These are phyloP conservation scores for Porites lutea DNA, from an alignment of 64 coral and sea anemone genomes.

Conservation along the genomic window DNA sequence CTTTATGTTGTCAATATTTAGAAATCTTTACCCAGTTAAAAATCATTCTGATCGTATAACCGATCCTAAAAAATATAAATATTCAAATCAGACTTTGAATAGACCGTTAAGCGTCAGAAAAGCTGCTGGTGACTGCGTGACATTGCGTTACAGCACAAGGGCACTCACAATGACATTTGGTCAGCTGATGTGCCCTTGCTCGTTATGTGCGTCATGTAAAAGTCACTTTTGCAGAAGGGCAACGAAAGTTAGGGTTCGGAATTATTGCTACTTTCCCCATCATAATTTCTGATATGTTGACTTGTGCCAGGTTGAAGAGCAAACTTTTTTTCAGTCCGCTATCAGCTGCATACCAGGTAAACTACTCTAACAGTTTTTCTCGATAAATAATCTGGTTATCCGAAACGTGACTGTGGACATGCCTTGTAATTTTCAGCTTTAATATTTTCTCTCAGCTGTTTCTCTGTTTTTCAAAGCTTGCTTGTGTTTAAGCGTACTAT, in stretches of 20 bases:
- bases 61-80: too few relatives aligned
- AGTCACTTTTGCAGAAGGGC: neutral
- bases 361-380: neutral
- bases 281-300: slow-evolving; percentile 8
- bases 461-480: neutral
- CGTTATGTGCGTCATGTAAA: neutral
- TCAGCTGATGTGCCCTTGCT: neutral
- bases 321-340: slow-evolving; percentile 6
- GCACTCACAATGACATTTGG: neutral
- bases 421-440: neutral
- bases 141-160: too few relatives aligned
- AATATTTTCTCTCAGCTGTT: too few relatives aligned
- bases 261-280: too few relatives aligned
- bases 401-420: neutral
- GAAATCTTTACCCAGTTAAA: too few relatives aligned
- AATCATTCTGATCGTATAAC: too few relatives aligned
- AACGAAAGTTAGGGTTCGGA: neutral
- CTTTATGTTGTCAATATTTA: too few relatives aligned
- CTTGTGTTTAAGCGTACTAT: too few relatives aligned
- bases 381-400: neutral
- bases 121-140: too few relatives aligned
- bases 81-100: too few relatives aligned
- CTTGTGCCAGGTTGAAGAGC: neutral
- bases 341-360: slow-evolving; percentile 23
- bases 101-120: too few relatives aligned